phyloP scores from a whole-genome alignment of 1,140 invertebrate genomes.

The Patella vulgata region DNA sequence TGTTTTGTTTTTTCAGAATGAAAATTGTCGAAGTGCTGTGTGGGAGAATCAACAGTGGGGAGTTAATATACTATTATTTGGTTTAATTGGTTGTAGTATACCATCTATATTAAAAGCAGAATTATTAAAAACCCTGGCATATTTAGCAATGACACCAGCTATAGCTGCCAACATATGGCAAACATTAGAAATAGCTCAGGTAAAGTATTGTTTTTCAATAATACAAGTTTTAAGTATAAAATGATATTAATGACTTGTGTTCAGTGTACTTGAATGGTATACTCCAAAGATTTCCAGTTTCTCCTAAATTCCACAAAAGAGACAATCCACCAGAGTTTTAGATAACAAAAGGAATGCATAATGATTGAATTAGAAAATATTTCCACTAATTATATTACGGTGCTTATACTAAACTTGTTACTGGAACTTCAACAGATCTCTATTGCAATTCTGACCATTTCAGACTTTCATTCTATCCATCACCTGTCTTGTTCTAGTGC shows the following conservation, averaged over 20 bases:
- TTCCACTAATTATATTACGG: no score
- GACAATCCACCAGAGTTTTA: no score
- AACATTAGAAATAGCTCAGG: constrained; percentile 85
- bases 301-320: no score
- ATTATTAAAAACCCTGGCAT: constrained; percentile 79
- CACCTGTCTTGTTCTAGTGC: no score
- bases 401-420: no score
- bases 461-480: no score
- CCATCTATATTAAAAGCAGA: constrained; percentile 86
- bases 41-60: constrained; percentile 89
- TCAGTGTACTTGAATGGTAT: constrained; percentile 66
- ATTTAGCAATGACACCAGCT: constrained; percentile 78
- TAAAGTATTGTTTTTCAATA: constrained; percentile 58
- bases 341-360: no score
- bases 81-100: constrained; percentile 86
- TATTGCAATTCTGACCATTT: no score
- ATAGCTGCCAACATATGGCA: constrained; percentile 86
- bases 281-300: no score
- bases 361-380: no score
- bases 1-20: constrained; percentile 75
- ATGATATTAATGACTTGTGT: not conserved
- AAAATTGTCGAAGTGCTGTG: constrained; percentile 80
- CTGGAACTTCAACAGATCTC: no score
- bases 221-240: no score
- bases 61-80: constrained; percentile 80